phyloP scores from a whole-genome alignment of 35 echinoderm and acorn worm genomes.

The Heliocidaris erythrogramma region DNA sequence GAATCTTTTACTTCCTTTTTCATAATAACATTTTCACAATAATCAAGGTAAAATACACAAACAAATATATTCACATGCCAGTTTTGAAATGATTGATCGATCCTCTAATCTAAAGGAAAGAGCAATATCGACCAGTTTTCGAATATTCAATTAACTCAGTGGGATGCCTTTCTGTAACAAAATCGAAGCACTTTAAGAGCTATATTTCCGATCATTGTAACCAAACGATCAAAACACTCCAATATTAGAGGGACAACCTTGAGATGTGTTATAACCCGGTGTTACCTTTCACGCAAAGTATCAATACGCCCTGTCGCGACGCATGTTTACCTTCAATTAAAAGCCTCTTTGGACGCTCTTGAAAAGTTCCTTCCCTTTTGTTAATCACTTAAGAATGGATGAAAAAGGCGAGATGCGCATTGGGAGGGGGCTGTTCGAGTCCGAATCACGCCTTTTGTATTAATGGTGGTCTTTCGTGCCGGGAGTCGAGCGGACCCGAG shows the following conservation, averaged over 20 bases:
- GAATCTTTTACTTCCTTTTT: too few species aligned
- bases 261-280: neutral
- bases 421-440: neutral
- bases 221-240: neutral
- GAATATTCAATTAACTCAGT: neutral
- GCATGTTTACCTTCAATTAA: constrained; percentile 37
- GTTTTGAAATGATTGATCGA: neutral
- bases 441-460: neutral
- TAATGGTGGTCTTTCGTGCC: neutral
- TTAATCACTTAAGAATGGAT: constrained; percentile 27
- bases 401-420: neutral
- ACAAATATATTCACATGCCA: too few species aligned
- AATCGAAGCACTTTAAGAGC: neutral
- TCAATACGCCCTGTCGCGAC: constrained; percentile 15
- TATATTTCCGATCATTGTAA: neutral
- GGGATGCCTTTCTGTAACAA: neutral
- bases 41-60: too few species aligned
- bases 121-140: neutral
- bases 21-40: too few species aligned
- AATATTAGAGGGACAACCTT: neutral
- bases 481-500: neutral
- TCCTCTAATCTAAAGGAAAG: neutral
- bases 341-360: neutral
- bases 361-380: neutral
- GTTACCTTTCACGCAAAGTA: neutral